Evolutionary conservation across 2,797 vertebrate species (phyloP), one percentile per base, ranked within the genome.

Genomic region (Coendou prehensilis): DNA sequence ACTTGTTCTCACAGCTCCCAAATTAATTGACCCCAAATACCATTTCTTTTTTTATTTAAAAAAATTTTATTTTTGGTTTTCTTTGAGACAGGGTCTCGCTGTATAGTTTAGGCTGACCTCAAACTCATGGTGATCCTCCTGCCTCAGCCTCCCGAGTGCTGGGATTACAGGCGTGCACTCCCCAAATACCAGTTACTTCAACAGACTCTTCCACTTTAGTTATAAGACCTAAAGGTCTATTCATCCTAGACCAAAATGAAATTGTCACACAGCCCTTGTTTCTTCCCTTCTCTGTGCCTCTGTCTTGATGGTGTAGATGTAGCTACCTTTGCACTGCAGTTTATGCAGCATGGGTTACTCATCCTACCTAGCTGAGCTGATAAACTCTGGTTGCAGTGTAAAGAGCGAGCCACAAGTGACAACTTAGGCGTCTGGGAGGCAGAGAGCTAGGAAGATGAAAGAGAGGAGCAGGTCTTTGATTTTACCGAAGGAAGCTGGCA

Each of bases 381-480:
- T 93, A 97, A 97, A 97, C 56, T 84, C 88, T 93, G 67, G 95
- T 95, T 90, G 50, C 37, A n/a, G 14, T 1, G 61, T 76, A 89
- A 93, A 78, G 92, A 89, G 0, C 0, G 57, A 98, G 88, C 47
- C 81, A 94, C 97, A 69, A 85, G 78, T 52, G 79, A 92, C 81
- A 97, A 92, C 90, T 79, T 96, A 67, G 92, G 63, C 97, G 63
- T 33, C 28, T 0, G 71, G 10, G 89, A 59, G 87, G 79, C 26
- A 1, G 0, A 56, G 76, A 93, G 41, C 56, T 50, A 78, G 94
- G 30, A 97, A 97, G 95, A 97, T 97, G 96, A 98, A 98, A 98
- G 96, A 97, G 94, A 97, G 94, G 47, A 96, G 14, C 41, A 93
- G 86, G 95, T 30, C 84, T 95, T 98, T 98, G 33, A 95, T 97